Base-by-base conservation (phyloP, 2,797 vertebrate species). In the Parotocinclus haroldoi region DNA sequence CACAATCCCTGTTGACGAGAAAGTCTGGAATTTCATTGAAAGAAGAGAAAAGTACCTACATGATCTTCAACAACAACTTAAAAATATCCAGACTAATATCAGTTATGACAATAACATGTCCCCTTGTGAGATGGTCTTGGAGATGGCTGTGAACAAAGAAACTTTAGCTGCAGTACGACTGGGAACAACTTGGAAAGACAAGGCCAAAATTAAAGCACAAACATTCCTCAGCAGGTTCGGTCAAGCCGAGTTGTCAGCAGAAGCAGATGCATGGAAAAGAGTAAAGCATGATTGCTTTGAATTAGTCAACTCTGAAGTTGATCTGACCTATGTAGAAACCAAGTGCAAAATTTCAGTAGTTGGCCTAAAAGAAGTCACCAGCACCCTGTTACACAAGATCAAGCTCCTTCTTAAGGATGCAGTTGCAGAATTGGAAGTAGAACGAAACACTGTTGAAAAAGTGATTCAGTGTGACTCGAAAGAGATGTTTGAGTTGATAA, bases 231-330 rank as follows among this genome's bases (percentile, higher is more conserved):
- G 59, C 2, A 72, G 59, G 55, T 82, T 71, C 45, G 51, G 40
- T 8, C 57, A 64, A 27, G 42, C 46, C 13, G 64, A 71, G n/a
- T 11, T 80, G 19, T 11, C 16, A 3, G 50, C 51, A 10, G 68
- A 80, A 10, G 38, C 12, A 17, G 81, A 80, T 13, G 51, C 80
- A 19, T 85, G 84, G 84, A 66, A 71, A 14, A 76, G 45, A 52
- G 54, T 80, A 6, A 51, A 76, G 56, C 44, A 10, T 1, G 50
- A 55, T 3, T 75, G 68, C 38, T 49, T 55, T 11, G 49, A 27
- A 10, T 16, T 77, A 4, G 60, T 13, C 27, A 57, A 14, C 36
- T 9, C 27, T 19, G 59, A 79, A 38, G 48, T 55, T 3, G 49
- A 46, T 3, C 27, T 84, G 13, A 72, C 11, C 42, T 81, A 70